Base-by-base conservation (phyloP, 2,888 invertebrate species). In the Melipona bicolor region DNA sequence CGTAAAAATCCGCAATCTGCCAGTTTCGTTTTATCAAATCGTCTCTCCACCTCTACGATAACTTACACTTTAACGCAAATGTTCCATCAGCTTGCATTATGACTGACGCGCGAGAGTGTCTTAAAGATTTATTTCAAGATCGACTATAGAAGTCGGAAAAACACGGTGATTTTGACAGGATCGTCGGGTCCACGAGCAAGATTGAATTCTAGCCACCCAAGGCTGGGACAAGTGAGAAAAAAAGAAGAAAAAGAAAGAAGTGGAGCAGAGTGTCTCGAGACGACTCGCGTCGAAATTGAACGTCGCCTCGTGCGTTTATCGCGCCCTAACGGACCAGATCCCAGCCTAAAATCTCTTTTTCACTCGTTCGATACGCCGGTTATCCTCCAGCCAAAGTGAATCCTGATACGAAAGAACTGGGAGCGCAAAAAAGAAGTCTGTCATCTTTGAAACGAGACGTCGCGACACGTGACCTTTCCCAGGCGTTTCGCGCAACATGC, bases 291-390 rank as follows among this genome's bases (percentile, higher is more conserved):
- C 50, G 77, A 83, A 83, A 85, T 85, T 84, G 80, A 84, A 78
- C 80, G 64, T 71, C 65, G 70, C 49, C 76, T 79, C 73, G 69
- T 50, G 56, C 79, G 79, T 85, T 85, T 83, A 83, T 84, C 84
- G 78, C 75, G 54, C 68, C 62, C 56, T 74, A 84, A 72, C 80
- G 75, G 75, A 84, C 74, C 43, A 64, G 67, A 11, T 3, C 32
- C 11, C 5, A 64, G 21, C 62, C 5, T 9, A n/a, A 54, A 62
- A 61, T 62, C 69, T 43, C 52, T 70, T 73, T 79, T 70, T 68
- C n/a, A 24, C 59, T n/a, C 70, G 43, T 9, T 43, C 17, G 52
- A 72, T 27, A 27, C 2, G 56, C 52, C 52, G 54, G 32, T 36
- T 71, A 52, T 52, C 32, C 71, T 17, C 24, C 15, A 32, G 21